These are phyloP conservation scores for Tenrec ecaudatus DNA, from an alignment of 2,113 vertebrate species.

Conservation along the genomic window DNA sequence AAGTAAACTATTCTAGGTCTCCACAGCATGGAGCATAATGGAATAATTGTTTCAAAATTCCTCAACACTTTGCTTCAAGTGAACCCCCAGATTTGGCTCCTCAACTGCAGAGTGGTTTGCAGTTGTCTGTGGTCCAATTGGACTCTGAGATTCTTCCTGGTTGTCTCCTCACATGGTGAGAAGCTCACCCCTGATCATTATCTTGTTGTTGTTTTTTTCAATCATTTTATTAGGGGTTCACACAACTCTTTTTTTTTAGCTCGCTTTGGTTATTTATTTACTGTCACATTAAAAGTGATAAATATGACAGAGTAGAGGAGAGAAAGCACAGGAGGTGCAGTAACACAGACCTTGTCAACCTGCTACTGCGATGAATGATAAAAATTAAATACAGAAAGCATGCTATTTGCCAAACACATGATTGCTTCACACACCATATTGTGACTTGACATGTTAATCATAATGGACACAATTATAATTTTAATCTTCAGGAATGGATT, in stretches of 20 bases:
- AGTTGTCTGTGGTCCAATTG: neutral
- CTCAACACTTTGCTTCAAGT: neutral
- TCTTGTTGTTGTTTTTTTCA: too few species aligned
- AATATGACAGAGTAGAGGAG: neutral
- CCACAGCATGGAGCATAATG: neutral
- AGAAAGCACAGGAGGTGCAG: neutral
- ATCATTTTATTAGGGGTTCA: too few species aligned
- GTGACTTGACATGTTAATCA: neutral
- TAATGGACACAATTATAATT: neutral
- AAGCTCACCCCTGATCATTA: too few species aligned
- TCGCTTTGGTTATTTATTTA: too few species aligned
- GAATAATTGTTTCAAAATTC: neutral
- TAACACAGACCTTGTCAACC: neutral
- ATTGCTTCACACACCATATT: neutral
- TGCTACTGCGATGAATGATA: neutral
- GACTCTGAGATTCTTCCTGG: neutral
- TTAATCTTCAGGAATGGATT: neutral
- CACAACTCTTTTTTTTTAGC: too few species aligned
- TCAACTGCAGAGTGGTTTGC: accelerated
- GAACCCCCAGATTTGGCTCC: neutral
- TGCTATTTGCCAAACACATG: neutral
- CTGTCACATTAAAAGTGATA: neutral
- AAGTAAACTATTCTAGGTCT: neutral
- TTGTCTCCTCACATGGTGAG: neutral
- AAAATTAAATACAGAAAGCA: neutral